Base-by-base conservation (phyloP, 92 coral and sea anemone species). In the Zoanthus sansibaricus region DNA sequence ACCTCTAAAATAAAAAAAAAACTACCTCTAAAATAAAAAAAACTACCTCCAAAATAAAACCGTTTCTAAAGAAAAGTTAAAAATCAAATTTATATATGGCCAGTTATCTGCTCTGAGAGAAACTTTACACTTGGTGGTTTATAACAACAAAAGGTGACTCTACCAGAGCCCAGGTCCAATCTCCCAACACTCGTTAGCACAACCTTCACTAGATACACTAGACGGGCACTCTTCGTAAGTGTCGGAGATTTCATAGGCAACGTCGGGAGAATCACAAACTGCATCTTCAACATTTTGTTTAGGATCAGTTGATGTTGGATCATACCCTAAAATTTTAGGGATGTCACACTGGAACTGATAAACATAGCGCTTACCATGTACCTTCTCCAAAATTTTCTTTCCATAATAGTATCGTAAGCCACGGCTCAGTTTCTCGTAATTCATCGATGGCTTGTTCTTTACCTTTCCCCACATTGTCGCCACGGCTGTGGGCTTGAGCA, bases 351-450 rank as follows among this genome's bases (percentile, higher is more conserved):
- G 92, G 77, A 96, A 96, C 83, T 93, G 96, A 89, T 96, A 96
- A 9, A 96, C 99, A 71, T 96, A 96, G 49, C 99, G 82, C 83
- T 96, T 96, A 20, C 99, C 99, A 73, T 94, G 98, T 16, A 96
- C 99, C 87, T 96, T 96, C 77, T 95, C 98, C 37, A 96, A 90
- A 70, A 96, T 94, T 54, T 77, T 90, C 89, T 96, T 96, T 76
- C 93, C 99, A 88, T 96, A 96, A 86, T 96, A 96, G 89, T 96
- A 96, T 31, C 99, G 91, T 25, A 96, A 90, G 12, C 99, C 99
- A 78, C 99, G 98, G 88, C 99, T 96, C 3, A 96, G 89, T 73
- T 96, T 96, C 83, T 96, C 99, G 11, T 96, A 96, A 77, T 96
- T 96, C 99, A 96, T 96, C 21, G 93, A 95, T 0, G 99, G 99